These are phyloP conservation scores for Ceuthmochares aereus DNA, from an alignment of 2,113 vertebrate genomes.

Conservation along the genomic window DNA sequence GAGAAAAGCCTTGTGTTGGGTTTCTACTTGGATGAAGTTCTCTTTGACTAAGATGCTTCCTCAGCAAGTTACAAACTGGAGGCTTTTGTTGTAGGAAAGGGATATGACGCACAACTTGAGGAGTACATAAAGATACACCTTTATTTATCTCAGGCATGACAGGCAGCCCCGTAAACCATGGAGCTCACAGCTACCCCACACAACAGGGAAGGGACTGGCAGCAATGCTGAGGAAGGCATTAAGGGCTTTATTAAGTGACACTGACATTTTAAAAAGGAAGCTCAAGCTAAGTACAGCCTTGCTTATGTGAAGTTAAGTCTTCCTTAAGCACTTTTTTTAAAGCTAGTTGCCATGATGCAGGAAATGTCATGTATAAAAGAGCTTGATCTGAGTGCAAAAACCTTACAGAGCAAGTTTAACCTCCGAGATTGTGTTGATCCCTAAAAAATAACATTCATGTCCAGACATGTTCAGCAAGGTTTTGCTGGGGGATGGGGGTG, in stretches of 20 bases:
- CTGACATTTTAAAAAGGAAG: not conserved
- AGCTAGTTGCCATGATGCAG: not conserved
- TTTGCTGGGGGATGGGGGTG: not conserved
- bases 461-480: not conserved
- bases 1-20: not conserved
- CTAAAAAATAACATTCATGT: constrained; percentile 15
- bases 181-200: fast-evolving
- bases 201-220: not conserved
- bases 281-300: not conserved
- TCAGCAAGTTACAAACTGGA: not conserved
- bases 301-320: not conserved
- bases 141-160: not conserved
- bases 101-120: not conserved
- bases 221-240: not conserved
- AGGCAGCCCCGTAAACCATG: not conserved
- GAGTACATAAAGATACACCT: not conserved
- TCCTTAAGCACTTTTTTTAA: not conserved
- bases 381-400: constrained; percentile 33
- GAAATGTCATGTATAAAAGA: constrained; percentile 20
- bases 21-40: not conserved
- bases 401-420: not conserved
- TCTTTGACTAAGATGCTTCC: not conserved
- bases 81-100: not conserved
- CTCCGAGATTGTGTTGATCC: not conserved
- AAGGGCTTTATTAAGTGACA: not conserved